Conservation (phyloP, 2,113 vertebrate genomes). For the Chelonoidis abingdonii region DNA sequence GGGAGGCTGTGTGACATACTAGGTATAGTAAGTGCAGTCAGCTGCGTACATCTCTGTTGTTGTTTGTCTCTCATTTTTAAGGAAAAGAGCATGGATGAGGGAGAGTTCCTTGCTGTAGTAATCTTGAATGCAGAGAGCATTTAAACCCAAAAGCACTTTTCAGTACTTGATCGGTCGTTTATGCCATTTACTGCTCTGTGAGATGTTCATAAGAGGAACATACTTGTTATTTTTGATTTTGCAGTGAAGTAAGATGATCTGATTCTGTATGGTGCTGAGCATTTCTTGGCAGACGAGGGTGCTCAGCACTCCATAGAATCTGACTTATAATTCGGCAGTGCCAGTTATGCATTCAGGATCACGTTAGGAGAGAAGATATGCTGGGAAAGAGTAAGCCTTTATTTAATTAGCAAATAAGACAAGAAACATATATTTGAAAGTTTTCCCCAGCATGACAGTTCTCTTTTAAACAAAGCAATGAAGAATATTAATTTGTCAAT, state of each 20-base stretch:
- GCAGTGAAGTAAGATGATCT: background rate
- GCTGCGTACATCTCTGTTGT: background rate
- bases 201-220: background rate
- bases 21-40: constrained; percentile 76
- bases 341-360: constrained; percentile 5
- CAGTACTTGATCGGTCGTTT: background rate
- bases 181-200: background rate
- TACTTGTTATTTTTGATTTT: background rate
- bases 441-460: background rate
- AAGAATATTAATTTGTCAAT: constrained; percentile 63
- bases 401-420: constrained; percentile 19
- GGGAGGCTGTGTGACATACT: constrained; percentile 88
- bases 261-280: constrained; percentile 43
- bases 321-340: background rate
- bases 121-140: background rate
- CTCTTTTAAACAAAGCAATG: constrained; percentile 70
- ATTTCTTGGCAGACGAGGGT: background rate
- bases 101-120: background rate
- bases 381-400: constrained; percentile 8
- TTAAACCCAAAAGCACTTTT: background rate
- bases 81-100: background rate
- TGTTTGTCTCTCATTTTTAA: background rate
- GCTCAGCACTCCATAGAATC: constrained; percentile 12
- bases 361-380: background rate
- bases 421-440: background rate